These are phyloP conservation scores for Callosobruchus maculatus DNA, from an alignment of 2,888 invertebrate species.

Conservation along the genomic window DNA sequence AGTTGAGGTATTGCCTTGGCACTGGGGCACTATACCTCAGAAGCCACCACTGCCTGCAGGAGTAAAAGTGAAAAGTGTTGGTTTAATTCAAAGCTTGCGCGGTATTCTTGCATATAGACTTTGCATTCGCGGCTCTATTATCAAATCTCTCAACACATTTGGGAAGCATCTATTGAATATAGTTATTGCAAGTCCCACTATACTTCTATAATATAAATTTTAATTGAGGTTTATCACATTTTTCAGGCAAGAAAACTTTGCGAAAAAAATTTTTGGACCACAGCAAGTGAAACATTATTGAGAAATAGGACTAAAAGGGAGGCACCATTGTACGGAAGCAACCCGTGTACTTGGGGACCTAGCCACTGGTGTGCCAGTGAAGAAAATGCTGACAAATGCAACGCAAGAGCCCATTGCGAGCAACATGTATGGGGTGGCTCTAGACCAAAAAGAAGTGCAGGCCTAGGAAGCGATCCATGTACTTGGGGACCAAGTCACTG, in stretches of 20 bases:
- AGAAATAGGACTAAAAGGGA: background rate
- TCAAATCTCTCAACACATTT: no score
- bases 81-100: no score
- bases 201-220: no score
- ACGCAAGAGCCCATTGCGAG: background rate
- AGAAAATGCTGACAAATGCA: background rate
- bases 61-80: no score
- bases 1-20: no score
- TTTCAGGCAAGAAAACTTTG: background rate
- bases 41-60: no score
- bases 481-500: background rate
- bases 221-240: background rate
- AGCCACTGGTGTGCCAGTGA: background rate
- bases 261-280: background rate
- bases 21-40: no score
- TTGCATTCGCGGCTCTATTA: no score
- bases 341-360: background rate
- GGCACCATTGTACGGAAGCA: background rate
- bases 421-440: background rate
- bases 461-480: background rate
- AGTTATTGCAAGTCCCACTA: no score
- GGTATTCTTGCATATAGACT: no score
- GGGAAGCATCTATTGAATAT: no score
- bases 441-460: background rate
- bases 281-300: background rate